These are phyloP conservation scores for Cistogaster globosa DNA, from an alignment of 2,888 invertebrate genomes.

Conservation along the genomic window DNA sequence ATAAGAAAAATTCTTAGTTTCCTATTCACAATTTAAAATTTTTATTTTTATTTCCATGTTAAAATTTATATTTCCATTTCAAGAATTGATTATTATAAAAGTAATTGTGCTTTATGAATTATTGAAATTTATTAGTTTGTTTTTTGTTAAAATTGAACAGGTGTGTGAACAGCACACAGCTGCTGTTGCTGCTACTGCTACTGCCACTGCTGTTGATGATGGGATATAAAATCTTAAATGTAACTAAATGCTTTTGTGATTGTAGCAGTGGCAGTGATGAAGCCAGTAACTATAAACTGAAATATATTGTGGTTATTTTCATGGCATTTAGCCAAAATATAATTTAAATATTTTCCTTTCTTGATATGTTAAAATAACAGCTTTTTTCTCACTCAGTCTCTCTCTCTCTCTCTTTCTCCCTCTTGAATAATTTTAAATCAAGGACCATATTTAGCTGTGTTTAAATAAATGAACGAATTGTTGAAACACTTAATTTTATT, in stretches of 20 bases:
- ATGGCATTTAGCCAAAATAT: slow-evolving; percentile 61
- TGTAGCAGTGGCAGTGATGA: slow-evolving; percentile 6
- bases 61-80: too few species aligned
- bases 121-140: slow-evolving; percentile 7
- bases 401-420: too few species aligned
- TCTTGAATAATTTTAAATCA: too few species aligned
- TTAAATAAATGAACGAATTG: too few species aligned
- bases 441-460: too few species aligned
- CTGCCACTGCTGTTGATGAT: slow-evolving; percentile 30
- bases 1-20: neutral
- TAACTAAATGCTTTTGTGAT: slow-evolving; percentile 50
- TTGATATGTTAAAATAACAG: slow-evolving; percentile 14
- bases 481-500: too few species aligned
- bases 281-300: slow-evolving; percentile 14
- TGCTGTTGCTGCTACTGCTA: neutral
- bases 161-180: slow-evolving; percentile 19
- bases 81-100: too few species aligned
- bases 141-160: slow-evolving; percentile 3
- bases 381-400: neutral
- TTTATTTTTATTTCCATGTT: neutral
- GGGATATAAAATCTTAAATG: slow-evolving; percentile 44
- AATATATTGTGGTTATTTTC: slow-evolving; percentile 53
- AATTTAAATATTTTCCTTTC: slow-evolving; percentile 44
- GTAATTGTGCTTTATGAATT: neutral
- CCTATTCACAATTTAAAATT: neutral